These are phyloP conservation scores for Centropus bengalensis DNA, from an alignment of 2,113 vertebrate species.

Conservation along the genomic window DNA sequence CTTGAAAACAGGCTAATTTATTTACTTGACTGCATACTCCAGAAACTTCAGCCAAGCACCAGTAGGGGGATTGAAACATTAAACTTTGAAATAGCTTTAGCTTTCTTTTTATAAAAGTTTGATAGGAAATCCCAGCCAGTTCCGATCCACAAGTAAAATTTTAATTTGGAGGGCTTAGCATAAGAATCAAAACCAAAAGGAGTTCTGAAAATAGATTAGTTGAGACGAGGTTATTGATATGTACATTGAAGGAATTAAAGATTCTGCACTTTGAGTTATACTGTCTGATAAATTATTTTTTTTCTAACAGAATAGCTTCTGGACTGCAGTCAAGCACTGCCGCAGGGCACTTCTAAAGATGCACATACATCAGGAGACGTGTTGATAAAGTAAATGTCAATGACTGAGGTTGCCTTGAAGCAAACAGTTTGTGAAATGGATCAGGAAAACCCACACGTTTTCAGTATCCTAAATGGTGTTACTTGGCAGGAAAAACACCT, in stretches of 20 bases:
- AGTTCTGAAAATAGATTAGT: background rate
- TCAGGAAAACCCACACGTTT: background rate
- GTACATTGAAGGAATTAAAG: background rate
- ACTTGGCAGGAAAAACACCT: background rate
- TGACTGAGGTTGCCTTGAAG: background rate
- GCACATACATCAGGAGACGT: fast-evolving
- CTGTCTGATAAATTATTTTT: background rate
- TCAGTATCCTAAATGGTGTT: background rate
- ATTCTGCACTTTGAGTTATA: background rate
- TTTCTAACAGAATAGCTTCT: background rate
- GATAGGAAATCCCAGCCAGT: background rate
- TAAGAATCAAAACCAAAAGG: background rate
- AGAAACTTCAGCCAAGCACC: background rate
- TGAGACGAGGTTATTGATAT: background rate
- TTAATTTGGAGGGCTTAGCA: background rate
- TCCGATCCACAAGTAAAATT: background rate
- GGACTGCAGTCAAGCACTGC: background rate
- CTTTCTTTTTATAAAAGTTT: background rate
- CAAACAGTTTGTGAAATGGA: background rate
- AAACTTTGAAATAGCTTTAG: background rate
- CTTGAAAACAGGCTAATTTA: background rate
- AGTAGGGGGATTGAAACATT: background rate
- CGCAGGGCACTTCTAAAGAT: fast-evolving
- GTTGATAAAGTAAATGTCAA: background rate
- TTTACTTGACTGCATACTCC: background rate